phyloP scores from a whole-genome alignment of 2,797 vertebrate species.

The Acestrorhynchus altus region DNA sequence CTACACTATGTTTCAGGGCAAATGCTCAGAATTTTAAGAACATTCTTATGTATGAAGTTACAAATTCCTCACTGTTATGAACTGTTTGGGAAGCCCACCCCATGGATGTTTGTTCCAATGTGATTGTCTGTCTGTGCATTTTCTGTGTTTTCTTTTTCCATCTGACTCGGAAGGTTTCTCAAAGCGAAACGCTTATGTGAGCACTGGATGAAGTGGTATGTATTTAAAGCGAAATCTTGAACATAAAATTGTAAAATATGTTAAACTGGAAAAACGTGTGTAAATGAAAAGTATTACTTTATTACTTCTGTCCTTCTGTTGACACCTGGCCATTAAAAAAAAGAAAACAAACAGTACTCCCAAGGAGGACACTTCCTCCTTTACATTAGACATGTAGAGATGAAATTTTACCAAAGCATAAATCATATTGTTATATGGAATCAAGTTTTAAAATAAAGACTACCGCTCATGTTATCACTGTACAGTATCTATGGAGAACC shows the following conservation, averaged over 20 bases:
- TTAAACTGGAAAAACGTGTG: slow-evolving; percentile 20
- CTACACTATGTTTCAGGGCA: too few relatives aligned
- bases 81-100: too few relatives aligned
- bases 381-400: slow-evolving; percentile 18
- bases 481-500: not conserved
- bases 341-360: not conserved
- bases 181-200: not conserved
- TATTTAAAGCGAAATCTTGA: slow-evolving; percentile 29
- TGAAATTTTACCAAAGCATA: slow-evolving; percentile 26
- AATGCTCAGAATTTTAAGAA: too few relatives aligned
- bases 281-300: slow-evolving; percentile 34
- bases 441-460: slow-evolving; percentile 24
- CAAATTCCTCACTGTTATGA: too few relatives aligned
- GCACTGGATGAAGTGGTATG: not conserved
- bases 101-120: too few relatives aligned
- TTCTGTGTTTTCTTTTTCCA: not conserved
- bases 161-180: slow-evolving; percentile 6
- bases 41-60: too few relatives aligned
- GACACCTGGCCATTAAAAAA: slow-evolving; percentile 5
- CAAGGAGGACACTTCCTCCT: not conserved
- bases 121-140: not conserved
- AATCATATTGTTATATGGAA: slow-evolving; percentile 13
- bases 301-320: slow-evolving; percentile 19
- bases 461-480: slow-evolving; percentile 2
- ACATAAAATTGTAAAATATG: slow-evolving; percentile 7